Base-by-base conservation (phyloP, 2,888 invertebrate genomes). In the Epinotia brunnichana region DNA sequence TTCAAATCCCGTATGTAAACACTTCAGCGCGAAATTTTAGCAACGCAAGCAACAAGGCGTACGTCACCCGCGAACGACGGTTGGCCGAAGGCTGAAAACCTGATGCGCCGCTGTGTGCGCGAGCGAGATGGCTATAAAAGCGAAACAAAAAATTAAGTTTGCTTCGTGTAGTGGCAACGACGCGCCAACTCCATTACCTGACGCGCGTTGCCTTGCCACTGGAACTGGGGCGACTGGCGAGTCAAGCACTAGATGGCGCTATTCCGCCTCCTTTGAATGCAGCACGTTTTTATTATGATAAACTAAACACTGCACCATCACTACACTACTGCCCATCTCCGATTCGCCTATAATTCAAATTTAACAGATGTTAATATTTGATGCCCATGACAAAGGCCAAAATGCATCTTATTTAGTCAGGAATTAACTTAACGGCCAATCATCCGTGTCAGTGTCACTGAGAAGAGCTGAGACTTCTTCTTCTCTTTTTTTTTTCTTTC, bases 1-100 rank as follows among this genome's bases (percentile, higher is more conserved):
- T 86, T 82, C 78, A 79, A 85, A 85, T 85, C 81, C 82, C 82
- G 79, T 80, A 77, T 81, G 82, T 82, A 87, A 89, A 90, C 73
- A 69, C 85, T 90, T 90, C 86, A 85, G 86, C 89, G 88, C 88
- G 89, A 85, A 79, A 81, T 80, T 82, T 81, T 77, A 76, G 80
- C 80, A 81, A 79, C 79, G 81, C 76, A 63, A 81, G 77, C 78
- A 78, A 80, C 78, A 77, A 29, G 57, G 57, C 79, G 78, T 81
- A 86, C 89, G 88, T 86, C 82, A 81, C 81, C 77, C 82, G 75
- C 85, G 83, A 84, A 83, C 87, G 85, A 88, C 91, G 87, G 90
- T 89, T 87, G 82, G 85, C 86, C 83, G 87, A 88, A 87, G 85
- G 89, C 91, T 91, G 87, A 76, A 61, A 72, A 56, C 61, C 61